A percentile compares a stretch with the other conserved stretches of the same genome.
These are phyloP conservation scores for Trachemys scripta DNA, from an alignment of 2,113 vertebrate species.

Conservation along the genomic window DNA sequence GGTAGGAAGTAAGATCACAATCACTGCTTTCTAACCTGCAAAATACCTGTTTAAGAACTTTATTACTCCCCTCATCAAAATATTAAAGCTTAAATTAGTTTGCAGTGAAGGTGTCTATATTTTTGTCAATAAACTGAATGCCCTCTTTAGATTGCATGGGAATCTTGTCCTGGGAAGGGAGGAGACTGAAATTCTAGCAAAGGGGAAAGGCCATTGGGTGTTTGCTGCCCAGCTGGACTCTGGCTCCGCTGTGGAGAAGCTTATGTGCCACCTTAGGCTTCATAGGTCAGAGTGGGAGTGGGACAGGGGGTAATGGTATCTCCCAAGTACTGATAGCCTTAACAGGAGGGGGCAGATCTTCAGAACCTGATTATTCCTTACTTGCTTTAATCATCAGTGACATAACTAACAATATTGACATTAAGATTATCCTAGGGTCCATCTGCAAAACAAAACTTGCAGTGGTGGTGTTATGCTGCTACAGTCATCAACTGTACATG, in stretches of 20 bases:
- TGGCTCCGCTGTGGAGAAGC: not conserved
- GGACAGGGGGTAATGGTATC: not conserved
- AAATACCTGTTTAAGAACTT: not conserved
- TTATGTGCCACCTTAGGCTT: not conserved
- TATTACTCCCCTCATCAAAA: not conserved
- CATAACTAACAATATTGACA: not conserved
- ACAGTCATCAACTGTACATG: constrained; percentile 4
- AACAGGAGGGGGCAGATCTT: not conserved
- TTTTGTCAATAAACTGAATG: not conserved
- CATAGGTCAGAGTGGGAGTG: not conserved
- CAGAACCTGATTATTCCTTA: not conserved
- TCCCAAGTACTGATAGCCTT: not conserved
- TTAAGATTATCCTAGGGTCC: not conserved
- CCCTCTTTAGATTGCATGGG: not conserved
- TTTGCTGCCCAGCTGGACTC: not conserved
- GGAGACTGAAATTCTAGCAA: not conserved
- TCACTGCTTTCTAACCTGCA: not conserved
- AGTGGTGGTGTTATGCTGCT: not conserved
- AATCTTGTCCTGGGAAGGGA: not conserved
- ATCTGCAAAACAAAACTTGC: constrained; percentile 13
- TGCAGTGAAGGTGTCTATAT: not conserved
- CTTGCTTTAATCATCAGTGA: not conserved
- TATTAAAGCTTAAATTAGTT: not conserved
- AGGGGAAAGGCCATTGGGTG: too few species aligned
- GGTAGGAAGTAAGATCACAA: not conserved